A percentile compares a stretch with the other conserved stretches of the same genome.
Evolutionary conservation across 2,113 vertebrate species (phyloP).

Genomic region (Hypomesus transpacificus): DNA sequence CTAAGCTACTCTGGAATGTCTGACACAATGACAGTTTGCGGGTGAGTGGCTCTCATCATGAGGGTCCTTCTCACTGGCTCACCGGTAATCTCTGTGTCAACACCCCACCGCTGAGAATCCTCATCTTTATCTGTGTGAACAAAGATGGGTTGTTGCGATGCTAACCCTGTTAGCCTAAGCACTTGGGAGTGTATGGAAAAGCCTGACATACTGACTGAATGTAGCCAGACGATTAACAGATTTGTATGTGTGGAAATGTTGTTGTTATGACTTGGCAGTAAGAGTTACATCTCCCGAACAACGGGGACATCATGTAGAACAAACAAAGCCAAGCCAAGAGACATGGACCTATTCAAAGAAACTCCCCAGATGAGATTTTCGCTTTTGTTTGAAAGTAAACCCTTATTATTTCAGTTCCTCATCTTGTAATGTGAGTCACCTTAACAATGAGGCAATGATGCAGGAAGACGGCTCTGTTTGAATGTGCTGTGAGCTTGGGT

Average conservation of each 20-base stretch:
- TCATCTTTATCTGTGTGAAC: constrained; percentile 11
- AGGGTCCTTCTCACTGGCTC: background rate
- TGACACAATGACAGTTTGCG: constrained; percentile 42
- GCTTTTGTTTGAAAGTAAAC: background rate
- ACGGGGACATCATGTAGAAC: background rate
- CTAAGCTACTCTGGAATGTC: constrained; percentile 47
- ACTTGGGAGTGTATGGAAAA: constrained; percentile 21
- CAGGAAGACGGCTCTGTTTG: constrained; percentile 22
- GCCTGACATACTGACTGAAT: constrained; percentile 13
- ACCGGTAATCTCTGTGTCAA: constrained; percentile 41
- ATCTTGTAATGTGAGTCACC: constrained; percentile 17
- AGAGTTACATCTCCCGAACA: no score
- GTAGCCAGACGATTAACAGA: background rate
- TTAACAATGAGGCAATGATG: constrained; percentile 15
- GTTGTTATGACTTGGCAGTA: background rate
- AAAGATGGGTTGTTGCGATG: constrained; percentile 2
- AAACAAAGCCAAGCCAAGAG: background rate
- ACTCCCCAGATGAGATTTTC: background rate
- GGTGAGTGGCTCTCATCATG: constrained; percentile 21
- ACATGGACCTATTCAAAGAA: background rate
- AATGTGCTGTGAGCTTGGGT: constrained; percentile 27
- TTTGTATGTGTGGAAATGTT: background rate
- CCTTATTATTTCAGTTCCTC: background rate
- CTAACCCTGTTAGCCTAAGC: constrained; percentile 11
- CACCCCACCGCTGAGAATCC: background rate